Percentiles rank a stretch among this genome's conserved stretches.
Evolutionary conservation across 2,888 invertebrate species (phyloP).

Genomic region (Troilus luridus): DNA sequence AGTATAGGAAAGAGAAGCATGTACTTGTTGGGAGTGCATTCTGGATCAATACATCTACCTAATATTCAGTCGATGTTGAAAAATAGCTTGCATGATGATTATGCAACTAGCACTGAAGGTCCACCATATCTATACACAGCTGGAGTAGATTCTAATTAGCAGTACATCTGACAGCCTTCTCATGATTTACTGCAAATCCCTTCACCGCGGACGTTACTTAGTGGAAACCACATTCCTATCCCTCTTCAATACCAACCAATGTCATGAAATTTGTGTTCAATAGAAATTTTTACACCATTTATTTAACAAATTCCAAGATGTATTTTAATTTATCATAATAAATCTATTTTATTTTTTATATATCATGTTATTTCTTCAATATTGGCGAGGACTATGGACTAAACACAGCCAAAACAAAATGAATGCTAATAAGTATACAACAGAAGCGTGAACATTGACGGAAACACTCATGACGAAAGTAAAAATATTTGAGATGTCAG

Average conservation of each 20-base stretch:
- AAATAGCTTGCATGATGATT: background rate
- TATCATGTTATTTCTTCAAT: too few relatives aligned
- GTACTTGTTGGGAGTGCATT: too few relatives aligned
- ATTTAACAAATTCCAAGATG: background rate
- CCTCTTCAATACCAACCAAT: background rate
- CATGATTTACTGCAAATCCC: background rate
- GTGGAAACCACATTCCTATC: background rate
- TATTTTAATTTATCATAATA: too few relatives aligned
- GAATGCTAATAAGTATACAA: too few relatives aligned
- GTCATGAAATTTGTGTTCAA: background rate
- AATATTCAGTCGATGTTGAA: background rate
- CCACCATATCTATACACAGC: background rate
- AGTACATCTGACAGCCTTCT: background rate
- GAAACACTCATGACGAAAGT: too few relatives aligned
- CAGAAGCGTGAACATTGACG: too few relatives aligned
- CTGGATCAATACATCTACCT: background rate
- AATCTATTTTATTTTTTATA: too few relatives aligned
- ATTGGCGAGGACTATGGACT: too few relatives aligned
- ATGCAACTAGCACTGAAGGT: background rate
- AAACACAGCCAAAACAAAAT: too few relatives aligned
- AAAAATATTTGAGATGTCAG: too few relatives aligned
- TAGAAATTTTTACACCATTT: background rate
- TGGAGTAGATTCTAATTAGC: background rate
- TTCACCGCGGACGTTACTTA: background rate
- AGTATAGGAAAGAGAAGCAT: too few relatives aligned